A percentile compares a stretch with the other conserved stretches of the same genome.
These are phyloP conservation scores for Clarias laeviceps DNA, from an alignment of 2,797 vertebrate species.

Conservation along the genomic window DNA sequence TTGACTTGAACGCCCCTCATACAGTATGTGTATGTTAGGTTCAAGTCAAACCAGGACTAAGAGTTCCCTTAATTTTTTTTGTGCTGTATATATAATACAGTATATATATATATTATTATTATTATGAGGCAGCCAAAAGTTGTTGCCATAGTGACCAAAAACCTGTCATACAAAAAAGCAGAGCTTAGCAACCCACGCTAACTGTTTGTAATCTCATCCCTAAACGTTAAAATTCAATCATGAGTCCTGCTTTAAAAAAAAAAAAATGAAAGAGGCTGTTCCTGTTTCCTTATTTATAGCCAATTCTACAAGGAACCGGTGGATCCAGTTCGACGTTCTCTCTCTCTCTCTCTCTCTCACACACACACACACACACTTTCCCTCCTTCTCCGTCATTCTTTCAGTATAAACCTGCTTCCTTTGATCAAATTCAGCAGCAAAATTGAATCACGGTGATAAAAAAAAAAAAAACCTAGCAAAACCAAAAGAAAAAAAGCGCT, in stretches of 20 bases:
- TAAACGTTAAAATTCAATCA: constrained; percentile 53
- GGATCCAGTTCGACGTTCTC: constrained; percentile 95
- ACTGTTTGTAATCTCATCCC: background rate
- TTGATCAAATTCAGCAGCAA: background rate
- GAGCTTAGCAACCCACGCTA: constrained; percentile 6
- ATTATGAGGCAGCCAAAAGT: constrained; percentile 11
- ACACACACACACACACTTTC: background rate
- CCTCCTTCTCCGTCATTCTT: background rate
- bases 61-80: too few relatives aligned
- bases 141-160: constrained; percentile 30
- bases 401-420: background rate
- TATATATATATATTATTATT: too few relatives aligned
- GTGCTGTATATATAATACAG: too few relatives aligned
- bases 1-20: too few relatives aligned
- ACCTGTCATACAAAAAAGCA: background rate
- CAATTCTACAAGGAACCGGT: constrained; percentile 96
- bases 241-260: constrained; percentile 57
- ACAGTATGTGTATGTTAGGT: too few relatives aligned
- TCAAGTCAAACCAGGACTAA: too few relatives aligned
- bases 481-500: background rate
- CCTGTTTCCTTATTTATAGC: constrained; percentile 74
- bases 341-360: constrained; percentile 51
- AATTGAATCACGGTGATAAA: background rate
- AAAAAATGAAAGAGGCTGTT: constrained; percentile 69
- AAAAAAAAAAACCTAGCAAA: background rate